Conservation (phyloP, 2,888 invertebrate genomes). For the Phasia obesa region DNA sequence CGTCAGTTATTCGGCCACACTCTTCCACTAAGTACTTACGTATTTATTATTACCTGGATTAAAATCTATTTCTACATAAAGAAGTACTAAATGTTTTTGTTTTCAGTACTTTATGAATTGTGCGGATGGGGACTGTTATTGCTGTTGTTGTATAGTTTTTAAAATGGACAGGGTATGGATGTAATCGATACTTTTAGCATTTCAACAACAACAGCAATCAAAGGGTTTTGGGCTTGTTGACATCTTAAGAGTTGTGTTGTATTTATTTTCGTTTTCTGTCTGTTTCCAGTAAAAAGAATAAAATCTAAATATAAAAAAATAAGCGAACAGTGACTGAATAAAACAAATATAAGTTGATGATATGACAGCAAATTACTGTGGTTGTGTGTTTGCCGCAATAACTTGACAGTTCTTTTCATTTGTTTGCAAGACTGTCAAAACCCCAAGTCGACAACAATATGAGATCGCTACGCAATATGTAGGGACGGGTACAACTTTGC, state of each 20-base stretch:
- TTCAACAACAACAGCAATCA: slow-evolving; percentile 33
- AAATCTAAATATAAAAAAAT: slow-evolving; percentile 14
- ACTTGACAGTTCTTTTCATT: slow-evolving; percentile 75
- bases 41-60: slow-evolving; percentile 56
- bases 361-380: slow-evolving; percentile 73
- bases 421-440: slow-evolving; percentile 74
- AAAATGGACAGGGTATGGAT: slow-evolving; percentile 49
- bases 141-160: slow-evolving; percentile 8
- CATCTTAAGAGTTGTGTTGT: slow-evolving; percentile 54
- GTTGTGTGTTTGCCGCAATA: slow-evolving; percentile 71
- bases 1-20: background rate
- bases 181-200: slow-evolving; percentile 69
- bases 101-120: slow-evolving; percentile 51
- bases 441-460: slow-evolving; percentile 67
- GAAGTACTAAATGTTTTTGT: slow-evolving; percentile 33
- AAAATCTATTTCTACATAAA: slow-evolving; percentile 54
- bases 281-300: slow-evolving; percentile 40
- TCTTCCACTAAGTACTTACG: background rate
- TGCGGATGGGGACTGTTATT: slow-evolving; percentile 7
- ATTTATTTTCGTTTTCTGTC: slow-evolving; percentile 45
- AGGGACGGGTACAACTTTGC: slow-evolving; percentile 11
- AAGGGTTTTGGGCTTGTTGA: slow-evolving; percentile 65
- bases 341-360: slow-evolving; percentile 69
- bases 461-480: slow-evolving; percentile 67
- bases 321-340: slow-evolving; percentile 55